A percentile compares a stretch with the other conserved stretches of the same genome.
phyloP scores from a whole-genome alignment of 1,140 invertebrate species.

The Bicyclus anynana region DNA sequence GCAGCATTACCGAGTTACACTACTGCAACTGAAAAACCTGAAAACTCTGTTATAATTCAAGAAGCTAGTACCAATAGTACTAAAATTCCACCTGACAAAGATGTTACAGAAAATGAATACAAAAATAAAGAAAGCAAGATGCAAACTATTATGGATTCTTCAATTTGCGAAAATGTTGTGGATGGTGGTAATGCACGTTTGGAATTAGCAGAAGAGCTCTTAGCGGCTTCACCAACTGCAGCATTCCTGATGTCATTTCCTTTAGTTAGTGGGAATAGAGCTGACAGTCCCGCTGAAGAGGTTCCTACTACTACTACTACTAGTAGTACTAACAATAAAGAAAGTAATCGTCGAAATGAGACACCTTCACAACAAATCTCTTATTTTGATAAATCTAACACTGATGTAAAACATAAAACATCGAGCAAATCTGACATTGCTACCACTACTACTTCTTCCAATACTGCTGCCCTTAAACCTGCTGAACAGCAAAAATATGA shows the following conservation, averaged over 20 bases:
- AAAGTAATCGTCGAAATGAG: constrained; percentile 45
- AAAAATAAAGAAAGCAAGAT: constrained; percentile 70
- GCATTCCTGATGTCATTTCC: constrained; percentile 87
- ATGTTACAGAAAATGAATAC: constrained; percentile 29
- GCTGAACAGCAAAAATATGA: constrained; percentile 43
- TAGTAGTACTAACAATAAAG: no score
- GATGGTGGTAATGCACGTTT: constrained; percentile 79
- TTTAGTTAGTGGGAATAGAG: constrained; percentile 78
- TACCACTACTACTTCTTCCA: constrained; percentile 14
- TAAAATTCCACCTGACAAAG: constrained; percentile 34
- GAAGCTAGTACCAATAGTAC: constrained; percentile 19
- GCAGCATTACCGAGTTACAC: neutral
- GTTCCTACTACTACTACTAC: constrained; percentile 31
- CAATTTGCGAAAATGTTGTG: constrained; percentile 74
- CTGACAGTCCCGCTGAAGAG: constrained; percentile 70
- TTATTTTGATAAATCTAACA: constrained; percentile 54
- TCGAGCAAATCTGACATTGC: constrained; percentile 34
- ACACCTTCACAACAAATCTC: constrained; percentile 30
- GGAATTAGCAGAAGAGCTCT: constrained; percentile 85
- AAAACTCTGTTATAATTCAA: constrained; percentile 3
- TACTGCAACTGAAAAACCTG: constrained; percentile 11
- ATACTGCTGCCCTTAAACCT: constrained; percentile 29
- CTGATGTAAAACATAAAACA: constrained; percentile 43
- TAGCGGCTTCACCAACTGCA: constrained; percentile 87
- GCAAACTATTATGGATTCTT: constrained; percentile 68